Conservation (phyloP, 2,113 vertebrate species). For the Vombatus ursinus region DNA sequence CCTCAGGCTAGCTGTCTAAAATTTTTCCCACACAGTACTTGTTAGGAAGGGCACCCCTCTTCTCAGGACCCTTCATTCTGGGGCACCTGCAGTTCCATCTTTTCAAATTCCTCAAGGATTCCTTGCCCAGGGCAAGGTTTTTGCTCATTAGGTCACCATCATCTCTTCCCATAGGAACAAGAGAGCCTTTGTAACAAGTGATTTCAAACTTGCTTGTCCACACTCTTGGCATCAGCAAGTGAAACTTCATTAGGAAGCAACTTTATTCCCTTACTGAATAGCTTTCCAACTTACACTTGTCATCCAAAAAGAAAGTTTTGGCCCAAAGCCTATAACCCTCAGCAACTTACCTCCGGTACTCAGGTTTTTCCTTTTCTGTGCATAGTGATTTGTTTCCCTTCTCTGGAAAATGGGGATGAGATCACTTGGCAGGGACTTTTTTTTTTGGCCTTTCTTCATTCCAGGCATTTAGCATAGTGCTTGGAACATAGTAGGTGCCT, state of each 20-base stretch:
- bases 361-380: background rate
- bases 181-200: background rate
- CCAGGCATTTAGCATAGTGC: background rate
- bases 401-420: background rate
- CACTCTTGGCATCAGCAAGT: background rate
- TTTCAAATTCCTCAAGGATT: background rate
- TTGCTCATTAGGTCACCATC: background rate
- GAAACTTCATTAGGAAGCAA: background rate
- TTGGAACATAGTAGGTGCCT: background rate
- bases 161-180: background rate
- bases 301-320: conserved; percentile 8
- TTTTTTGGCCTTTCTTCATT: background rate
- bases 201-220: background rate
- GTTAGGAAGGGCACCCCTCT: background rate
- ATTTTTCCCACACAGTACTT: background rate
- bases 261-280: background rate
- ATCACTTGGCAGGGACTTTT: background rate
- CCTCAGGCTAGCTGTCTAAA: background rate
- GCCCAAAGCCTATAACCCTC: background rate
- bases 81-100: rapidly evolving
- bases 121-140: background rate
- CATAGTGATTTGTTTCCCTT: background rate
- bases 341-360: background rate
- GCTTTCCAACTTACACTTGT: background rate
- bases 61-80: background rate